Base-by-base conservation (phyloP, 2,113 vertebrate genomes). In the Passer montanus region DNA sequence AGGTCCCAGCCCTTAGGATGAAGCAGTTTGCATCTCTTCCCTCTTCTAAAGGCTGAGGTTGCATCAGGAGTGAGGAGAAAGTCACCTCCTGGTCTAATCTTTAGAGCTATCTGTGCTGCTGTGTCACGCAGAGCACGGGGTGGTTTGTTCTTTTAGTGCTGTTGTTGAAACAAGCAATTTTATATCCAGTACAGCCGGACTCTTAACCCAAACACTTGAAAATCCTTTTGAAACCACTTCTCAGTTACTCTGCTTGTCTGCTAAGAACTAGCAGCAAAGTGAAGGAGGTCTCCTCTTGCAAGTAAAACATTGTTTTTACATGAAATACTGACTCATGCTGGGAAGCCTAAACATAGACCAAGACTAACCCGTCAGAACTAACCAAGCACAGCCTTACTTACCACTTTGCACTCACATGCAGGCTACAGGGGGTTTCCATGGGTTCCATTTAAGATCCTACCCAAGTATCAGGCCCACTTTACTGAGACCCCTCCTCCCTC, bases 181-280 rank as follows among this genome's bases (percentile, higher is more conserved):
- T 68, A 60, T 88, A 90, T 56, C 82, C 88, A 84, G 16, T 88
- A 47, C 37, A 89, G 60, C 7, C 93, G 66, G 83, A 84, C 85
- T 92, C 88, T 94, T 83, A 94, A 96, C 88, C 82, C 74, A 93
- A 93, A 94, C 92, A 94, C 94, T 92, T 84, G 80, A 90, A 92
- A 95, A 84, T 31, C 52, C 69, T 94, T 94, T 73, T 64, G 53
- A 94, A 95, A 94, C 91, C 92, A 91, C 90, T 95, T 95, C 68
- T 86, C 58, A 39, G 41, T 69, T 72, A 84, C 66, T 93, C 77
- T 52, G 86, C 74, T 93, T 89, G 66, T 74, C 86, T 73, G 77
- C 76, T 83, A 79, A 93, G 85, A 80, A 59, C 72, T 52, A 60
- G 60, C 64, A 95, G 79, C 64, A 35, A 92, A 93, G 72, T 22